Percentiles rank a stretch among this genome's conserved stretches.
Evolutionary conservation across 2,888 invertebrate genomes (phyloP).

Genomic region (Noctua janthina): DNA sequence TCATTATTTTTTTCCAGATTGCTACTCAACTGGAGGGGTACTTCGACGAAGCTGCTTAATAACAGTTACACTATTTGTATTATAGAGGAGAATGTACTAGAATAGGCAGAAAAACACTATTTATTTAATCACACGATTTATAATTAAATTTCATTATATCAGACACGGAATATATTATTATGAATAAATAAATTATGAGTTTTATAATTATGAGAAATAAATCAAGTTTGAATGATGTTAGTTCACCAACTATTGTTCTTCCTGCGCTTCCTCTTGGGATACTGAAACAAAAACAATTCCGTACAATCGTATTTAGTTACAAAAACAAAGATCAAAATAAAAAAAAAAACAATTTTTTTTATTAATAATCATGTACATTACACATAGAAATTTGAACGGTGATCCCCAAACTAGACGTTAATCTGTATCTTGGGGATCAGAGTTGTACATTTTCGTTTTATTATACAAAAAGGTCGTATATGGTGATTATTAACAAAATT

Average conservation of each 20-base stretch:
- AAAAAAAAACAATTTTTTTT: no score
- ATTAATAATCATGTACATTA: no score
- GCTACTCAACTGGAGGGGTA: constrained; percentile 96
- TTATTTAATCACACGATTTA: constrained; percentile 56
- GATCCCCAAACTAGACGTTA: no score
- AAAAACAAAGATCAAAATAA: constrained; percentile 41
- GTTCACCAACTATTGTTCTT: constrained; percentile 64
- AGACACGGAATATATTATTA: constrained; percentile 41
- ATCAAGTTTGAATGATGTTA: constrained; percentile 8
- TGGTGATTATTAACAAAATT: no score
- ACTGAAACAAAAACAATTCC: constrained; percentile 81
- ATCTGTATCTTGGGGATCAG: no score
- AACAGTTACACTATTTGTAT: constrained; percentile 34
- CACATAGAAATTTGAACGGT: no score
- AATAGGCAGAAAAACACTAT: constrained; percentile 47
- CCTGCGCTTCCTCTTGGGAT: constrained; percentile 77
- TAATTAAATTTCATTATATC: constrained; percentile 44
- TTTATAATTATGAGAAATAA: constrained; percentile 28
- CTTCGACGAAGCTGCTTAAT: constrained; percentile 96
- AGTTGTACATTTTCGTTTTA: no score
- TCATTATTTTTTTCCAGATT: constrained; percentile 86
- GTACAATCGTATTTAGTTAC: constrained; percentile 25
- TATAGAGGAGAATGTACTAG: constrained; percentile 53
- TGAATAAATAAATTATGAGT: constrained; percentile 42
- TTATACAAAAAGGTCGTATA: no score